phyloP scores from a whole-genome alignment of 2,797 vertebrate genomes.

The Pipistrellus nathusii region DNA sequence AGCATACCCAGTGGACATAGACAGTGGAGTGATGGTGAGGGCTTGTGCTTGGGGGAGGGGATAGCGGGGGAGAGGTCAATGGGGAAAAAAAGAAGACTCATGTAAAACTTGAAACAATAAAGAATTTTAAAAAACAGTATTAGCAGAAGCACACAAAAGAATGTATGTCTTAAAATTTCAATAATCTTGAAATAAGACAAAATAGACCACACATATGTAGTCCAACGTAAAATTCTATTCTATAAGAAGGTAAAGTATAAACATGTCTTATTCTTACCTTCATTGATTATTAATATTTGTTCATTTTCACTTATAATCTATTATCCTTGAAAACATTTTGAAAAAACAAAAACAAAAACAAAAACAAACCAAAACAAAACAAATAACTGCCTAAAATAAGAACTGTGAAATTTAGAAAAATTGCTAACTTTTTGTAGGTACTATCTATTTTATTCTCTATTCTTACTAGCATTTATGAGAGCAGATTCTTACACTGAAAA shows the following conservation, averaged over 20 bases:
- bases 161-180: constrained; percentile 37
- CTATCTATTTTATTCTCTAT: background rate
- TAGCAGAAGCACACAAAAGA: background rate
- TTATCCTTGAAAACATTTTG: constrained; percentile 46
- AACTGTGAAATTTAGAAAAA: background rate
- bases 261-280: constrained; percentile 14
- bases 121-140: background rate
- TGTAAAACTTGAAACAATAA: no score
- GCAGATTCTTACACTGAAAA: background rate
- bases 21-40: no score
- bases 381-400: background rate
- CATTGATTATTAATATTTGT: constrained; percentile 18
- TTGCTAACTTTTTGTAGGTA: background rate
- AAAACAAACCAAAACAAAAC: no score
- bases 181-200: background rate
- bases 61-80: no score
- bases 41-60: no score
- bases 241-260: constrained; percentile 2
- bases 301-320: constrained; percentile 28
- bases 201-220: background rate
- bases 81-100: no score
- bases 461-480: background rate
- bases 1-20: no score
- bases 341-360: background rate
- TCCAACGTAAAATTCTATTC: constrained; percentile 37